phyloP scores from a whole-genome alignment of 2,797 vertebrate species.

The Podarcis siculus region DNA sequence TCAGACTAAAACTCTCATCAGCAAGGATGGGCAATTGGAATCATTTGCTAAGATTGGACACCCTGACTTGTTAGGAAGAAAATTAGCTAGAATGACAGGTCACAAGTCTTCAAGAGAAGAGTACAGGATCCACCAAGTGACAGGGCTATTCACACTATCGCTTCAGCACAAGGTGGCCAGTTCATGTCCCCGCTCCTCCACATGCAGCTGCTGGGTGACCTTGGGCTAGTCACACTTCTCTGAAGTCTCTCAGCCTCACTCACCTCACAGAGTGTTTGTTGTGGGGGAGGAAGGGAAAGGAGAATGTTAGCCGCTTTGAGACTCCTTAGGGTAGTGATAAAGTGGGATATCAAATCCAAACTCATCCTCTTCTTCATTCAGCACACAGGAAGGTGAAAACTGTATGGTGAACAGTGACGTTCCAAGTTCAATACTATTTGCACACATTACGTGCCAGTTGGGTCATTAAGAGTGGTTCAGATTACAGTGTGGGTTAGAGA shows the following conservation, averaged over 20 bases:
- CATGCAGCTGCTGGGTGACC: no score
- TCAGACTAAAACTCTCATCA: constrained; percentile 35
- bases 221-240: no score
- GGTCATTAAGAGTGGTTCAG: neutral
- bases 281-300: no score
- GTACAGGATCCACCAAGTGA: neutral
- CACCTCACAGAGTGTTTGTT: no score
- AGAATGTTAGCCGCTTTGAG: no score
- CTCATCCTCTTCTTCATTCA: neutral
- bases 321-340: no score
- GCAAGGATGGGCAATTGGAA: neutral
- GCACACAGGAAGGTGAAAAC: neutral
- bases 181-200: no score
- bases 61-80: neutral
- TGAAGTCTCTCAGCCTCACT: no score
- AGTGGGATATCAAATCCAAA: no score
- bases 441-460: neutral
- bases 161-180: neutral
- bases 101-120: neutral
- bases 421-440: neutral
- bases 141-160: neutral
- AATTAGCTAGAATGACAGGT: neutral
- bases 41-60: constrained; percentile 15
- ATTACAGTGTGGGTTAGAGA: no score
- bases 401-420: neutral